phyloP scores from a whole-genome alignment of 2,888 invertebrate genomes.

The Rhamnusium bicolor region DNA sequence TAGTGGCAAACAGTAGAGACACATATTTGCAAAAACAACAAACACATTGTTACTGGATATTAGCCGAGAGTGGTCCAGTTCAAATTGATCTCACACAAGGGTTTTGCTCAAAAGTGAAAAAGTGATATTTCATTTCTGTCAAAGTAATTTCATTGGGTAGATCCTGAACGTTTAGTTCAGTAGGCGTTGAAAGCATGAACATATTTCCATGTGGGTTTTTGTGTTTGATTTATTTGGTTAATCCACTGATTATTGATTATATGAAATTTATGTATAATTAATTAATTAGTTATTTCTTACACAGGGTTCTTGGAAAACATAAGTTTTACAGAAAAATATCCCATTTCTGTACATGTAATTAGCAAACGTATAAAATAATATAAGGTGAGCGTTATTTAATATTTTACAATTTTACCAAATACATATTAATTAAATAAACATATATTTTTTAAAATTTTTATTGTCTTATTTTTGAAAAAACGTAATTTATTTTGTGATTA shows the following conservation, averaged over 20 bases:
- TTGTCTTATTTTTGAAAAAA: no score
- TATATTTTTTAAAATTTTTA: no score
- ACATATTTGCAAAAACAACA: neutral
- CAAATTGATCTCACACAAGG: neutral
- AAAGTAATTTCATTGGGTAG: slow-evolving; percentile 3
- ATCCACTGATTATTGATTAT: neutral
- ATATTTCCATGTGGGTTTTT: slow-evolving; percentile 17
- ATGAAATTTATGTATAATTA: neutral
- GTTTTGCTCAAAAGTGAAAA: slow-evolving; percentile 4
- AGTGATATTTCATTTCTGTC: slow-evolving; percentile 19
- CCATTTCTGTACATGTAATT: no score
- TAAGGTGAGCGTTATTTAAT: no score
- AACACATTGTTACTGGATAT: neutral
- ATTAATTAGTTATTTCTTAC: no score
- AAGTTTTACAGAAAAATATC: no score
- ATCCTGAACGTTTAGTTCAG: neutral
- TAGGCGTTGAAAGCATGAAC: neutral
- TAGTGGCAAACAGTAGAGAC: neutral
- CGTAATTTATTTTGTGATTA: no score
- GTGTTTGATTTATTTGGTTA: slow-evolving; percentile 2
- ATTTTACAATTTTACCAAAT: no score
- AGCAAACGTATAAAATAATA: no score
- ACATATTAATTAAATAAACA: no score
- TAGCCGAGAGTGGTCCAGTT: neutral
- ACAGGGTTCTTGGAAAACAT: no score